Evolutionary conservation across 2,797 vertebrate genomes (phyloP).

Genomic region (Apogon talboti): DNA sequence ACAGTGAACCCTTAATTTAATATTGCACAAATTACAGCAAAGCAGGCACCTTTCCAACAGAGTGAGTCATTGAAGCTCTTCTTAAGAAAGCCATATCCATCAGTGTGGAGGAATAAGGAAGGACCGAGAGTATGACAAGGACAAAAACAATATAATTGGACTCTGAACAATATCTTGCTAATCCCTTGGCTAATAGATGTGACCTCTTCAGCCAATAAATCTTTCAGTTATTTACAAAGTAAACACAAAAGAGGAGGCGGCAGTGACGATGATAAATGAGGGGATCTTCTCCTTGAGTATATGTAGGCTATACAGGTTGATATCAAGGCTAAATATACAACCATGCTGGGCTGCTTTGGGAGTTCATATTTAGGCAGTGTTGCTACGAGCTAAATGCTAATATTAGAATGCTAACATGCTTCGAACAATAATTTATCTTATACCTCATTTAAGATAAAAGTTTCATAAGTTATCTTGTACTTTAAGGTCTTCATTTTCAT

Average conservation of each 20-base stretch:
- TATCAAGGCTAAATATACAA: conserved; percentile 1
- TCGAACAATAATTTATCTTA: too few species aligned
- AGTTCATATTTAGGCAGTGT: background rate
- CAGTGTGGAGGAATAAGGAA: conserved; percentile 22
- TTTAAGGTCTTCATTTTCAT: too few species aligned
- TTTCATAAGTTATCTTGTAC: too few species aligned
- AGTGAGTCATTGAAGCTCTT: conserved; percentile 57
- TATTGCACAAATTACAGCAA: conserved; percentile 57
- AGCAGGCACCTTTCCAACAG: conserved; percentile 64
- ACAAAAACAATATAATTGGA: conserved; percentile 63
- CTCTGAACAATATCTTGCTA: conserved; percentile 61
- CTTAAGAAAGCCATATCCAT: conserved; percentile 55
- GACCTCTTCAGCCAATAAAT: conserved; percentile 74
- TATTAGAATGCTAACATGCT: background rate
- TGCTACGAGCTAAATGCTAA: conserved; percentile 6
- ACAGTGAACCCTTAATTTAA: conserved; percentile 51
- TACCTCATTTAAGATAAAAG: too few species aligned
- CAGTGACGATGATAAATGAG: conserved; percentile 59
- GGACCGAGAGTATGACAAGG: conserved; percentile 54
- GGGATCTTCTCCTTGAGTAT: conserved; percentile 10
- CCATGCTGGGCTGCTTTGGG: background rate
- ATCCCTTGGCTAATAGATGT: conserved; percentile 67
- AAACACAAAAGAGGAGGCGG: conserved; percentile 43
- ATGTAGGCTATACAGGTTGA: conserved; percentile 5
- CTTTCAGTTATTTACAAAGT: conserved; percentile 56